These are phyloP conservation scores for Pithys albifrons DNA, from an alignment of 2,113 vertebrate genomes.

Conservation along the genomic window DNA sequence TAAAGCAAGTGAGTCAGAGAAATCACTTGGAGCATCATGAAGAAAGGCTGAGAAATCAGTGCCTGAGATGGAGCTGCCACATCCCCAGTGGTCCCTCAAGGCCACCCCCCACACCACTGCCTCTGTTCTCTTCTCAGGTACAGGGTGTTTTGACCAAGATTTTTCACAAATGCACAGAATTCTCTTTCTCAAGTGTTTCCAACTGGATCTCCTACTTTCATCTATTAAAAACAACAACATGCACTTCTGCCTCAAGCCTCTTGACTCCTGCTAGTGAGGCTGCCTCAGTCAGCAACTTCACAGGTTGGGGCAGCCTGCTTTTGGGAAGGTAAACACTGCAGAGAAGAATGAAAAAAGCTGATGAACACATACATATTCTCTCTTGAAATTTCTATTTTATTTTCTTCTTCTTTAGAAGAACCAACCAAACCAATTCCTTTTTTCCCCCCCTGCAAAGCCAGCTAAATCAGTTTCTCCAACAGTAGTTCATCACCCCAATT, in stretches of 20 bases:
- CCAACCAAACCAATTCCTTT: not conserved
- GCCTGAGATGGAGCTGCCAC: not conserved
- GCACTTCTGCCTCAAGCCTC: constrained; percentile 21
- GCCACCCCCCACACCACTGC: not conserved
- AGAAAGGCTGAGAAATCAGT: not conserved
- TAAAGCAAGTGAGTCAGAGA: not conserved
- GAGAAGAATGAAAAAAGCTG: constrained; percentile 48
- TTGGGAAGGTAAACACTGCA: not conserved
- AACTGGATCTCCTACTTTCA: constrained; percentile 4
- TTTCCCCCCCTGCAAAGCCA: not conserved
- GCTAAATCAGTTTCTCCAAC: constrained; percentile 12
- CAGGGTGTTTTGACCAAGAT: not conserved
- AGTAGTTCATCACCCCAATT: constrained; percentile 12
- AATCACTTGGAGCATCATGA: not conserved
- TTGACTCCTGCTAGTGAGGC: constrained; percentile 40
- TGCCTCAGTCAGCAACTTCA: constrained; percentile 38
- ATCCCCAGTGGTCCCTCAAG: not conserved
- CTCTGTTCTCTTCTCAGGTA: not conserved
- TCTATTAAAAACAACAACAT: not conserved
- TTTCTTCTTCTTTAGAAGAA: not conserved
- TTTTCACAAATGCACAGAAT: not conserved
- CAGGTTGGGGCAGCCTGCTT: constrained; percentile 30
- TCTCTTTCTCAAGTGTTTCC: constrained; percentile 24
- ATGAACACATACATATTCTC: constrained; percentile 26
- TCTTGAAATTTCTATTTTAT: constrained; percentile 18